Evolutionary conservation across 1,140 invertebrate genomes (phyloP).

Genomic region (silkworm (Bombyx mori)): ASM3026992v2 NC_085110.1:6270501-6271000

Average conservation of each 20-base stretch:
- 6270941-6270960: not conserved
- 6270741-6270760: conserved; percentile 52
- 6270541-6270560: too few species aligned
- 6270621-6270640: too few species aligned
- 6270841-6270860: not conserved
- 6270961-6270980: not conserved
- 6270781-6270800: conserved; percentile 20
- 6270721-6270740: conserved; percentile 45
- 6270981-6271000: too few species aligned
- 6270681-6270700: conserved; percentile 14
- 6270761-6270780: conserved; percentile 33
- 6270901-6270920: not conserved
- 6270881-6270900: not conserved
- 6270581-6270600: too few species aligned
- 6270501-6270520: too few species aligned
- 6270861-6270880: not conserved
- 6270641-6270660: not conserved
- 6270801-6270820: conserved; percentile 7
- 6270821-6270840: not conserved
- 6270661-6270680: conserved; percentile 24
- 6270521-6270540: too few species aligned
- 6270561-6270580: too few species aligned
- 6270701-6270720: conserved; percentile 6
- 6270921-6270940: not conserved
- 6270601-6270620: too few species aligned